Evolutionary conservation across 2,797 vertebrate genomes (phyloP), one percentile per base, ranked within the genome.

Genomic region (Ceryle rudis): DNA sequence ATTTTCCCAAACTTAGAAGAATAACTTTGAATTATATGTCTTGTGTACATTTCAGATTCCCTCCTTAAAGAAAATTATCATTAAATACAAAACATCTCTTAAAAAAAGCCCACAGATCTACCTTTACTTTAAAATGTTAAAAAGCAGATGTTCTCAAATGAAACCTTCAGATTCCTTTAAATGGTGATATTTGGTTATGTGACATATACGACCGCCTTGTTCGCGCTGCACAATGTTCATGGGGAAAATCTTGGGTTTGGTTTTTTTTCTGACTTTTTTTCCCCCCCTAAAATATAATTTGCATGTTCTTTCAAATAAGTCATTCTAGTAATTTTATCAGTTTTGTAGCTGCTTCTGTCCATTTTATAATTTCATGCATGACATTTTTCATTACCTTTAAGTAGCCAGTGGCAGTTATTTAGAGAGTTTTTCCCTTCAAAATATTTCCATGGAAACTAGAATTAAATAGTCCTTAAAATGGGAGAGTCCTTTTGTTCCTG

Each of bases 361-460:
- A 44, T 91, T 94, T 91, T 67, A 69, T 90, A 90, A 97, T 86
- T 93, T 86, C 91, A 94, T 3, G 31, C 82, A 79, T 91, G 90
- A 94, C 54, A 94, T 94, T 91, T 95, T 88, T 88, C 82, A 86
- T 94, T 95, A 94, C 72, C 21, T 94, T 88, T 90, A 83, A 88
- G 91, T 93, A 91, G 88, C 80, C 70, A 83, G 49, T 94, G 88
- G 82, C 88, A 81, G 69, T 88, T 84, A 90, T 81, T 97, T 91
- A 88, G 89, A 74, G 60, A 89, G 13, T 22, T 91, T 94, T 87
- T 61, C 52, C 44, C 47, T 91, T 95, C 31, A 62, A 85, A 95
- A 73, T 80, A 96, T 92, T 95, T 95, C 81, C 75, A 95, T 81
- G 79, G 87, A 95, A 94, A 92, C 74, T 77, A 62, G 65, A 90